Conservation (phyloP, 2,888 invertebrate genomes). For the Exephanes ischioxanthus region DNA sequence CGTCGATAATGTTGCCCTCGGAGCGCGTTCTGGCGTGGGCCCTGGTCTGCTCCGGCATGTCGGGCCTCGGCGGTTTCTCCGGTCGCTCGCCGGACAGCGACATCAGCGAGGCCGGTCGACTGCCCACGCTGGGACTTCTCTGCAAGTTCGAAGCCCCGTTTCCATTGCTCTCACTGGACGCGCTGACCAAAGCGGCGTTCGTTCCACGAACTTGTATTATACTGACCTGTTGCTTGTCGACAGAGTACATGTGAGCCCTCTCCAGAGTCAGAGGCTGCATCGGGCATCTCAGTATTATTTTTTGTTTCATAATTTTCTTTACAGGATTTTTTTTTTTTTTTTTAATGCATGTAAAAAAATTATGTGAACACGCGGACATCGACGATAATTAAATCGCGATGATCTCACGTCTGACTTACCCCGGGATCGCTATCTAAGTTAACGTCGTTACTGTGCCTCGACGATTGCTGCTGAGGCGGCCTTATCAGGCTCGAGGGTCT, state of each 20-base stretch:
- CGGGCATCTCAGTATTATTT: slow-evolving; percentile 68
- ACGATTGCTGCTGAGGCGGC: slow-evolving; percentile 70
- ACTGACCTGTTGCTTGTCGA: slow-evolving; percentile 92
- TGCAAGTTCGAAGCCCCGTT: slow-evolving; percentile 83
- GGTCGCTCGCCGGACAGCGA: slow-evolving; percentile 79
- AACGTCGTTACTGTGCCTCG: slow-evolving; percentile 80
- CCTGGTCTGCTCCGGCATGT: slow-evolving; percentile 75
- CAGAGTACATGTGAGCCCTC: slow-evolving; percentile 90
- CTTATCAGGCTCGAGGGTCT: slow-evolving; percentile 85
- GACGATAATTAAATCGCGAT: neutral
- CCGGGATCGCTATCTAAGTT: slow-evolving; percentile 82
- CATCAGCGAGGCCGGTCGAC: slow-evolving; percentile 81
- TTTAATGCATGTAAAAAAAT: slow-evolving; percentile 9
- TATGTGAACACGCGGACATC: neutral
- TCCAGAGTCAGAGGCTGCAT: slow-evolving; percentile 86
- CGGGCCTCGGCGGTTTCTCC: slow-evolving; percentile 78
- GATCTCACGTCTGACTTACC: slow-evolving; percentile 76
- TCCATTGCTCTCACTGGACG: slow-evolving; percentile 79
- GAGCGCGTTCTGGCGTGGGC: slow-evolving; percentile 86
- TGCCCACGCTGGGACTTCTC: slow-evolving; percentile 84
- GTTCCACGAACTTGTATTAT: slow-evolving; percentile 87
- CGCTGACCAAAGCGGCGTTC: slow-evolving; percentile 59
- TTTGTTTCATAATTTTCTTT: slow-evolving; percentile 16
- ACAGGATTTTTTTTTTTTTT: neutral
- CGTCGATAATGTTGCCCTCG: slow-evolving; percentile 88